Evolutionary conservation across 2,113 vertebrate genomes (phyloP), one percentile per base, ranked within the genome.

Genomic region (Pipra filicauda): DNA sequence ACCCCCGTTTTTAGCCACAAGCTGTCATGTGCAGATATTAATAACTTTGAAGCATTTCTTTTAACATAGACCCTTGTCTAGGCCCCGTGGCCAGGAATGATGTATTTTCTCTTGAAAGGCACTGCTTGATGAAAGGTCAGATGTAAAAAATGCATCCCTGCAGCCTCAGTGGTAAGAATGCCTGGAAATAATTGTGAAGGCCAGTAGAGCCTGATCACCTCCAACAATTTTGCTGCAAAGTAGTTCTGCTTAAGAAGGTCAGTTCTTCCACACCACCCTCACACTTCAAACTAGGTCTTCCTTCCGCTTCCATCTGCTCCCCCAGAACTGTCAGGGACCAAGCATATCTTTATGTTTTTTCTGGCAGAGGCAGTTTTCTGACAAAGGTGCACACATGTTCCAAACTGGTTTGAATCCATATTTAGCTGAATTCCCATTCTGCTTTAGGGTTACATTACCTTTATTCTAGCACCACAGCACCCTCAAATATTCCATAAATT

Each of bases 381-480:
- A 16, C 23, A 48, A 52, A 57, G 0, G 0, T 21, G 31, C 8
- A 58, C 0, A 0, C 0, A 0, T 51, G 4, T 57, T 91, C 14
- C 28, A 43, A 82, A 24, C 30, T 61, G 2, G 28, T 85, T 43
- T 52, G 35, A 78, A 91, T 33, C 15, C 8, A 4, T 48, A 28
- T 20, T 51, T 70, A 91, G 15, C 7, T 11, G 61, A 70, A 61
- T 61, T 61, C 23, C n/a, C 7, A 5, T 48, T 82, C 17, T 66
- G 9, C 22, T 59, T 90, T 64, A 16, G 6, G 39, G 3, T 16
- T 8, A 11, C 22, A 9, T 13, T 65, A 51, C 12, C 74, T 85
- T 74, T 74, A 24, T 70, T 7, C 11, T 39, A 82, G 11, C 17
- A 52, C 3, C 20, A 79, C 13, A 85, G 11, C 16, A 52, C 3